Evolutionary conservation across 2,888 invertebrate genomes (phyloP).

Genomic region (Julus scandinavius): DNA sequence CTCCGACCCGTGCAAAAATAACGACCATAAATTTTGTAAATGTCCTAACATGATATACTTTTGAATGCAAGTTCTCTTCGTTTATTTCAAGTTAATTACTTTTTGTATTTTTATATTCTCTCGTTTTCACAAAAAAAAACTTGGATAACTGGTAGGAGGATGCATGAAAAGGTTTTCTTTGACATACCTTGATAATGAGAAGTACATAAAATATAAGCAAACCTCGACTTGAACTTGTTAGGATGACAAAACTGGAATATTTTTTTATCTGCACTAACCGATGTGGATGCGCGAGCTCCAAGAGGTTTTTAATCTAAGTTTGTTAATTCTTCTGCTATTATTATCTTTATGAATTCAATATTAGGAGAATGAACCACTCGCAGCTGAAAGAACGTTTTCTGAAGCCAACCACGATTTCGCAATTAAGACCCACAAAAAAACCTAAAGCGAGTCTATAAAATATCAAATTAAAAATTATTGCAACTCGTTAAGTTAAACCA

Average conservation of each 20-base stretch:
- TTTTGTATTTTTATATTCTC: neutral
- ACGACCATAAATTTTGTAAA: neutral
- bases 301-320: neutral
- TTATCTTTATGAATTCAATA: neutral
- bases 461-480: constrained; percentile 30
- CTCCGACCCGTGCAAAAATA: neutral
- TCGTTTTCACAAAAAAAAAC: neutral
- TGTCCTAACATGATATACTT: neutral
- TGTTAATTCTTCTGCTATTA: neutral
- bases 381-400: neutral
- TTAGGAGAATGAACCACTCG: neutral
- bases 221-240: neutral
- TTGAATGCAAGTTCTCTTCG: neutral
- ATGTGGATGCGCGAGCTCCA: too few species aligned
- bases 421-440: neutral
- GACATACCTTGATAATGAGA: neutral
- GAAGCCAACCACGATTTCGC: neutral
- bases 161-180: neutral
- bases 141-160: neutral
- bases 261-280: neutral
- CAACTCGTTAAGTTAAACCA: neutral
- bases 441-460: neutral
- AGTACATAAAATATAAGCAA: neutral
- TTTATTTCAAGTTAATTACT: neutral
- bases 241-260: constrained; percentile 6